Percentiles rank a stretch among this genome's conserved stretches.
phyloP scores from a whole-genome alignment of 2,113 vertebrate species.

The Notiomystis cincta region DNA sequence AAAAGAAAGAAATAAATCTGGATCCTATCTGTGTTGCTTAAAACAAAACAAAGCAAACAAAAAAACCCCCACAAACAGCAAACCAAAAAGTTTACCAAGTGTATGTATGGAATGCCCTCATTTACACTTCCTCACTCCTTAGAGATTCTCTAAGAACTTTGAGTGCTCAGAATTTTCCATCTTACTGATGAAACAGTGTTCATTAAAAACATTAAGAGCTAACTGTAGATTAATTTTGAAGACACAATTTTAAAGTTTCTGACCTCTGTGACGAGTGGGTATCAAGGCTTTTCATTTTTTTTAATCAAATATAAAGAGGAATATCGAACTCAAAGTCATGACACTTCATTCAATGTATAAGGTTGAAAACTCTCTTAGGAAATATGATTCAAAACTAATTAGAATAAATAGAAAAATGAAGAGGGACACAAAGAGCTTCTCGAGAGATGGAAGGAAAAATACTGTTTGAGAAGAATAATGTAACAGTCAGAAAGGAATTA shows the following conservation, averaged over 20 bases:
- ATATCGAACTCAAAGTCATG: background rate
- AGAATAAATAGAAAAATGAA: background rate
- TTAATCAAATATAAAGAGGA: background rate
- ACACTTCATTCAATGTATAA: background rate
- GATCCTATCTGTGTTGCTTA: background rate
- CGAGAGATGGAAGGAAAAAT: constrained; percentile 1
- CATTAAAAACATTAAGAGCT: background rate
- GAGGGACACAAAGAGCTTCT: background rate
- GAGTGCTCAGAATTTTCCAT: background rate
- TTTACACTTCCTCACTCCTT: background rate
- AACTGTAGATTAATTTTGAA: background rate
- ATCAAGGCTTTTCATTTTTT: background rate
- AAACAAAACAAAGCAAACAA: background rate
- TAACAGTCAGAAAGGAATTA: constrained; percentile 33
- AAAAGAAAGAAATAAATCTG: background rate
- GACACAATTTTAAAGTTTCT: background rate
- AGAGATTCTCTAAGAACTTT: background rate
- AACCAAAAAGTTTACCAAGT: background rate
- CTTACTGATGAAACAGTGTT: background rate
- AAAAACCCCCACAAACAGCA: too few relatives aligned
- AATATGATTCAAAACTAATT: constrained; percentile 22
- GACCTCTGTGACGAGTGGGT: background rate
- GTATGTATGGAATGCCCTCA: background rate
- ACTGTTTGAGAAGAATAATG: background rate
- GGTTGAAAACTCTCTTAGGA: background rate